Percentiles rank a stretch among this genome's conserved stretches.
phyloP scores from a whole-genome alignment of 2,797 vertebrate species.

The Lutjanus campechanus region DNA sequence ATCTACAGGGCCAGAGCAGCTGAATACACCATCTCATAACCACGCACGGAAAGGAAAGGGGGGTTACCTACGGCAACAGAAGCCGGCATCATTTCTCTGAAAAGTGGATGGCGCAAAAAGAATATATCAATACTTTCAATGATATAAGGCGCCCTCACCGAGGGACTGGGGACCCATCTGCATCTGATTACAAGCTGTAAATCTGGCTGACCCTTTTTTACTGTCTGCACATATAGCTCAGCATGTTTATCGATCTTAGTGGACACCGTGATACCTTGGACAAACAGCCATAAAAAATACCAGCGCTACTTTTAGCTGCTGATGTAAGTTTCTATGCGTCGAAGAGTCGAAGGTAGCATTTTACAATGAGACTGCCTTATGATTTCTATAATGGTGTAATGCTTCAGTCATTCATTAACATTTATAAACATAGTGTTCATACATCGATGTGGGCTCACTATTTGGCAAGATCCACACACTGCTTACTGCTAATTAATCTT shows the following conservation, averaged over 20 bases:
- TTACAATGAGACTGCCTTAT: too few species aligned
- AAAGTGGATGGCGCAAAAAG: conserved; percentile 41
- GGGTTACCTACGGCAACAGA: conserved; percentile 49
- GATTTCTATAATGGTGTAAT: too few species aligned
- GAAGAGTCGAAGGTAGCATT: neutral
- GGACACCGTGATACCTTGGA: conserved; percentile 47
- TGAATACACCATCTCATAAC: conserved; percentile 67
- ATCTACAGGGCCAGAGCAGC: conserved; percentile 59
- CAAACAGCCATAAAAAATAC: conserved; percentile 45
- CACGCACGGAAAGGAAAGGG: neutral
- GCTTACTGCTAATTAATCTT: too few species aligned
- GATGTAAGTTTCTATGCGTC: conserved; percentile 37
- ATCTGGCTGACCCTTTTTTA: conserved; percentile 52
- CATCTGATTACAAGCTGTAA: conserved; percentile 76
- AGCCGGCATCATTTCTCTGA: conserved; percentile 49
- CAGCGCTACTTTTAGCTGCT: conserved; percentile 35
- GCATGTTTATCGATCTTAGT: conserved; percentile 64
- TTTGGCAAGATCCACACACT: too few species aligned
- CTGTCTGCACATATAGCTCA: conserved; percentile 52
- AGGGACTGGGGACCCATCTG: conserved; percentile 66
- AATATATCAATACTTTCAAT: conserved; percentile 63
- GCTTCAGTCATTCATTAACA: too few species aligned
- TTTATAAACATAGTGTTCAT: too few species aligned
- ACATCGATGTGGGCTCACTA: too few species aligned
- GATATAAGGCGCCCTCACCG: conserved; percentile 54